These are phyloP conservation scores for Entelurus aequoreus DNA, from an alignment of 2,113 vertebrate species.

Conservation along the genomic window DNA sequence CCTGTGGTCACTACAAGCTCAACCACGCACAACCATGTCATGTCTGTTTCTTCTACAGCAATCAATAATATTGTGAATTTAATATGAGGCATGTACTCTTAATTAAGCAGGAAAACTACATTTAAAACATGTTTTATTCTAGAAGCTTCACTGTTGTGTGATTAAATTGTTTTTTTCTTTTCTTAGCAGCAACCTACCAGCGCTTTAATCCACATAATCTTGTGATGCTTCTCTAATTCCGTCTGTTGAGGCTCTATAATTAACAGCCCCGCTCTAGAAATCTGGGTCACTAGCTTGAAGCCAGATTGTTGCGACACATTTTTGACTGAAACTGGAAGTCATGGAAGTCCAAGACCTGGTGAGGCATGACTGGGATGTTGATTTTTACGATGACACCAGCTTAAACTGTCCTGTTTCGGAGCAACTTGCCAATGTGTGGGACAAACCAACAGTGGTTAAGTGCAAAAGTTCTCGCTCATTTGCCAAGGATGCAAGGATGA, in stretches of 20 bases:
- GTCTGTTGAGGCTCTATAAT: conserved; percentile 57
- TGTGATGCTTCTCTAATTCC: conserved; percentile 57
- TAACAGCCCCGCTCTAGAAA: conserved; percentile 46
- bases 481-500: conserved; percentile 46
- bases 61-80: too few species aligned
- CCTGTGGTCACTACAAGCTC: too few species aligned
- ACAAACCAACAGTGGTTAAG: conserved; percentile 3
- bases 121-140: background rate
- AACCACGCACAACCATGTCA: too few species aligned
- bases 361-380: conserved; percentile 6
- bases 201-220: conserved; percentile 64
- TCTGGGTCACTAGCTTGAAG: conserved; percentile 47
- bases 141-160: conserved; percentile 6
- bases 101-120: background rate
- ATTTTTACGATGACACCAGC: conserved; percentile 12
- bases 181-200: conserved; percentile 26
- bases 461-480: conserved; percentile 29
- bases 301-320: background rate
- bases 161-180: conserved; percentile 1
- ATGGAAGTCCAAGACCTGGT: conserved; percentile 41
- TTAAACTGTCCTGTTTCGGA: conserved; percentile 12
- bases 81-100: too few species aligned
- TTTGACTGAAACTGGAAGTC: conserved; percentile 2
- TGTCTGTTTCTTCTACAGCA: too few species aligned
- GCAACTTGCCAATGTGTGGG: conserved; percentile 23